Base-by-base conservation (phyloP, 2,797 vertebrate genomes). In the Malurus splendens region DNA sequence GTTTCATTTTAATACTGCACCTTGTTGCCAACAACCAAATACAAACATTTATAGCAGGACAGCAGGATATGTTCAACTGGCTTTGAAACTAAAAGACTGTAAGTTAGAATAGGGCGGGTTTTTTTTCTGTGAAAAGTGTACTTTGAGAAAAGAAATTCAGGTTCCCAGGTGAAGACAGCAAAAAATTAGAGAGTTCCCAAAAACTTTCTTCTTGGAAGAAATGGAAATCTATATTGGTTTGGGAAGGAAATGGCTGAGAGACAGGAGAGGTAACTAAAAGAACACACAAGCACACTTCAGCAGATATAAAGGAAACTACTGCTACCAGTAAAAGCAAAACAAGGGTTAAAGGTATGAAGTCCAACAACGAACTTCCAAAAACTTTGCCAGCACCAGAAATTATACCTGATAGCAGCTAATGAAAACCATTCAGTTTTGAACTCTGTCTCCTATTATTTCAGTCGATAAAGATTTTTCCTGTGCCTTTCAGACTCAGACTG, bases 311-410 rank as follows among this genome's bases (percentile, higher is more conserved):
- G n/a, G 23, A 68, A 88, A 70, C 9, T 55, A 32, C 30, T 52
- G 27, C 15, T 64, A 76, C 30, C 32, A 45, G 9, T 18, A 60
- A 68, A 1, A 77, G 62, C 36, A 59, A 75, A 87, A 83, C n/a
- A 81, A 75, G 38, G 27, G 80, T 90, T 93, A 93, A 87, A 93
- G 33, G 68, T 67, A 77, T 33, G 15, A 92, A 93, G 84, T 90
- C 50, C 84, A 90, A 71, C 68, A 83, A 76, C 6, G 24, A 88
- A 67, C 54, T 74, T 27, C 39, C 18, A 87, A 83, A 85, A 76
- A n/a, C 30, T 79, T 48, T 82, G 67, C 92, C 87, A 77, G 71
- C 71, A 87, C 39, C 3, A 11, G 75, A 91, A 74, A 89, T 71
- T 59, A 44, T 24, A 93, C 70, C 55, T 33, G 77, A 73, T 41